Evolutionary conservation across 2,113 vertebrate species (phyloP), one percentile per base, ranked within the genome.

Genomic region (Brachionichthys hirsutus): DNA sequence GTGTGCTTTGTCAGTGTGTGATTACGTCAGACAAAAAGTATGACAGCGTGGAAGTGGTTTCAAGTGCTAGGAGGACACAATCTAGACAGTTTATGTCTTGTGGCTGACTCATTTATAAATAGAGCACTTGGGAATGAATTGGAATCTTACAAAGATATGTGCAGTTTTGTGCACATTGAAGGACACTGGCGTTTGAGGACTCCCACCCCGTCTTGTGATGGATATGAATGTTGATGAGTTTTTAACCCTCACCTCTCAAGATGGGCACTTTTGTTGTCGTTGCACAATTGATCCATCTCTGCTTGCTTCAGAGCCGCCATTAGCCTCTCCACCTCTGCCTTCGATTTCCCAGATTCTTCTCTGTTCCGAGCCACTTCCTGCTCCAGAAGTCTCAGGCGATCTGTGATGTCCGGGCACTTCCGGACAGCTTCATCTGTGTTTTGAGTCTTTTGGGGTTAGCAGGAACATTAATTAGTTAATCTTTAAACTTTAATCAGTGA

Each of bases 191-290:
- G 17, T 54, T 46, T 57, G 22, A 50, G 68, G 68, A 85, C 51
- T 62, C 73, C 44, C 69, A 80, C 51, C 51, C 56, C 50, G 42
- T 47, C 19, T 53, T 55, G 18, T 59, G 17, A 62, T 52, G 15
- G 22, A 64, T 50, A 19, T 8, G 9, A 55, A 60, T 49, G 54
- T 42, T 35, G 18, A 41, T 11, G 43, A 46, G 49, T 48, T 38
- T 53, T 48, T 72, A 47, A 60, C 48, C 54, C 82, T 86, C 91
- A 99, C 97, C 96, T 98, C 88, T 99, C 96, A 16, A 97, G 91
- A 63, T 98, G 95, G 3, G 92, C 89, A 20, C 96, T 95, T 87
- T 93, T 96, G 88, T 92, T 97, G 88, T 98, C 96, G 82, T 94
- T 96, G 82, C 94, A 92, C 12, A 91, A 94, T 84, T 94, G 94